Percentiles rank a stretch among this genome's conserved stretches.
These are phyloP conservation scores for Tinea semifulvella DNA, from an alignment of 2,888 invertebrate genomes.

Conservation along the genomic window DNA sequence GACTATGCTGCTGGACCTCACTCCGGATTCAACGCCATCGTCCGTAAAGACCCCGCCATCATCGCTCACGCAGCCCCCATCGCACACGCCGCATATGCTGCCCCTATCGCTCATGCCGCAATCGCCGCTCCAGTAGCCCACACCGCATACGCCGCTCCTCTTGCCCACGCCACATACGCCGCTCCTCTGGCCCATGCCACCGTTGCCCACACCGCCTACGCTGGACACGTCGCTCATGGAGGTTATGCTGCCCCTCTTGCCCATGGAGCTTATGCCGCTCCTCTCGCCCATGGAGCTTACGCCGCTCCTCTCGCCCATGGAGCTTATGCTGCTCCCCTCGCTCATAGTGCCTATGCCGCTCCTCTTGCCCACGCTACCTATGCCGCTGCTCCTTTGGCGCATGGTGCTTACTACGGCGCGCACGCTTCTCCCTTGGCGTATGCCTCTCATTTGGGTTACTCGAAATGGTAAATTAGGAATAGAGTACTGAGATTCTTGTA, in stretches of 20 bases:
- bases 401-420: slow-evolving; percentile 27
- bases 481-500: neutral
- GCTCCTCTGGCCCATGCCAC: slow-evolving; percentile 25
- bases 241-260: slow-evolving; percentile 28
- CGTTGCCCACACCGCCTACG: slow-evolving; percentile 26
- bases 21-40: slow-evolving; percentile 40
- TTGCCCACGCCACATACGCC: slow-evolving; percentile 4
- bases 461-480: slow-evolving; percentile 23
- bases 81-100: slow-evolving; percentile 25
- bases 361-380: slow-evolving; percentile 31
- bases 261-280: slow-evolving; percentile 35
- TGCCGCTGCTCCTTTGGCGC: slow-evolving; percentile 22
- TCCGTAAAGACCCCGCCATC: slow-evolving; percentile 24
- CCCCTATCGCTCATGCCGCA: slow-evolving; percentile 27
- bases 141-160: slow-evolving; percentile 14
- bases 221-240: slow-evolving; percentile 25
- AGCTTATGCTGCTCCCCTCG: slow-evolving; percentile 26
- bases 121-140: slow-evolving; percentile 24
- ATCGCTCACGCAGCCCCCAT: neutral
- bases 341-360: slow-evolving; percentile 36
- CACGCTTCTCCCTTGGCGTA: slow-evolving; percentile 30
- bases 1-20: slow-evolving; percentile 36
- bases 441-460: slow-evolving; percentile 31
- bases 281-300: slow-evolving; percentile 30
- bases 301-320: slow-evolving; percentile 26